Conservation (phyloP, 2,797 vertebrate genomes). For the Apogon talboti region DNA sequence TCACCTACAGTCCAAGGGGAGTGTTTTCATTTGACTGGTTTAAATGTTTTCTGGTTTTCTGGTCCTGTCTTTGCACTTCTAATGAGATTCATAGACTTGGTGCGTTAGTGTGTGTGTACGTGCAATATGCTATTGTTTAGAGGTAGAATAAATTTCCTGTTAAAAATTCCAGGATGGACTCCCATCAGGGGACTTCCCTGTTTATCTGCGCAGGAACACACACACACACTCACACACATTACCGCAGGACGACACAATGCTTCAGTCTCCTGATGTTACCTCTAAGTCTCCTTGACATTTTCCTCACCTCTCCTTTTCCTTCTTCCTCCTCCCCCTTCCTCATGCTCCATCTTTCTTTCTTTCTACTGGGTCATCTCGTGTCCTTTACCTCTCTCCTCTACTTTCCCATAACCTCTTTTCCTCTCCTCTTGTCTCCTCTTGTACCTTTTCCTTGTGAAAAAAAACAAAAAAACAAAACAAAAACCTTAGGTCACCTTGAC, state of each 20-base stretch:
- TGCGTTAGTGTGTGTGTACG: constrained; percentile 6
- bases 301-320: constrained; percentile 47
- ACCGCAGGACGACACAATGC: constrained; percentile 33
- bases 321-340: constrained; percentile 3
- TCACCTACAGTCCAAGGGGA: constrained; percentile 17
- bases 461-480: constrained; percentile 2
- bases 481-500: constrained; percentile 44
- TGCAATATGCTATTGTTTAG: constrained; percentile 71
- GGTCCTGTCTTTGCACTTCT: constrained; percentile 10
- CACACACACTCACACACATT: constrained; percentile 11
- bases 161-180: constrained; percentile 78
- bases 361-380: constrained; percentile 51
- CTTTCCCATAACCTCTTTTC: constrained; percentile 70
- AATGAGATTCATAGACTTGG: constrained; percentile 30
- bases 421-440: constrained; percentile 6
- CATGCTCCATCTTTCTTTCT: constrained; percentile 35
- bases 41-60: constrained; percentile 21
- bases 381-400: constrained; percentile 21
- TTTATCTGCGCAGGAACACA: constrained; percentile 68
- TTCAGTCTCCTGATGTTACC: constrained; percentile 53
- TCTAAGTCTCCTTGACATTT: constrained; percentile 75
- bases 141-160: constrained; percentile 74
- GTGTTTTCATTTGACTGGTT: constrained; percentile 19
- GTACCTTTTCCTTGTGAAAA: constrained; percentile 10
- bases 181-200: constrained; percentile 69